A percentile compares a stretch with the other conserved stretches of the same genome.
Conservation (phyloP, 2,888 invertebrate species). For the Aphrophora alni region DNA sequence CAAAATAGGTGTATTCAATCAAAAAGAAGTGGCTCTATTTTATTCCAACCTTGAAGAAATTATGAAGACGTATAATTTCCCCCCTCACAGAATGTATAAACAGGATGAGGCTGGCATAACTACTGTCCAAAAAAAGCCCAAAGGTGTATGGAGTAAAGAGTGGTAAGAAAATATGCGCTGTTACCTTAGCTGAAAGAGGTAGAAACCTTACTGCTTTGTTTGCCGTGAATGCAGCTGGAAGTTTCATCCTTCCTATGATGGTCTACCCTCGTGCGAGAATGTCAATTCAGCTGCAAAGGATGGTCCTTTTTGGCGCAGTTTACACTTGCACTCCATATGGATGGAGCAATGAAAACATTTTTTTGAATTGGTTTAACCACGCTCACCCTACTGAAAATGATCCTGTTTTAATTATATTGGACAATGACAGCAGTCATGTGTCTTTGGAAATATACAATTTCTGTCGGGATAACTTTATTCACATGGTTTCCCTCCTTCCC, state of each 20-base stretch:
- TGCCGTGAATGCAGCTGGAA: slow-evolving; percentile 56
- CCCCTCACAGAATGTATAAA: neutral
- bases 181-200: slow-evolving; percentile 43
- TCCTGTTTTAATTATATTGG: slow-evolving; percentile 18
- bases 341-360: slow-evolving; percentile 48
- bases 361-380: slow-evolving; percentile 34
- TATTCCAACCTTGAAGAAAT: too few relatives aligned
- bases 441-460: slow-evolving; percentile 46
- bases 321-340: slow-evolving; percentile 50
- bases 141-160: too few relatives aligned
- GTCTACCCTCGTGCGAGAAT: slow-evolving; percentile 58
- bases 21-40: too few relatives aligned
- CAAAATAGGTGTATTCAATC: too few relatives aligned
- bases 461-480: slow-evolving; percentile 49
- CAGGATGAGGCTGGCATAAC: too few relatives aligned
- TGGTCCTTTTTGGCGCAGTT: slow-evolving; percentile 45
- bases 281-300: slow-evolving; percentile 51
- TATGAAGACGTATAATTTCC: too few relatives aligned
- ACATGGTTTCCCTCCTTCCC: slow-evolving; percentile 51
- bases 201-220: slow-evolving; percentile 55
- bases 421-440: slow-evolving; percentile 53
- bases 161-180: too few relatives aligned
- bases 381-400: neutral
- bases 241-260: slow-evolving; percentile 59
- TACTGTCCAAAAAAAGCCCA: too few relatives aligned